Evolutionary conservation across 1,140 invertebrate genomes (phyloP).

Genomic region (Drosophila azteca): DNA sequence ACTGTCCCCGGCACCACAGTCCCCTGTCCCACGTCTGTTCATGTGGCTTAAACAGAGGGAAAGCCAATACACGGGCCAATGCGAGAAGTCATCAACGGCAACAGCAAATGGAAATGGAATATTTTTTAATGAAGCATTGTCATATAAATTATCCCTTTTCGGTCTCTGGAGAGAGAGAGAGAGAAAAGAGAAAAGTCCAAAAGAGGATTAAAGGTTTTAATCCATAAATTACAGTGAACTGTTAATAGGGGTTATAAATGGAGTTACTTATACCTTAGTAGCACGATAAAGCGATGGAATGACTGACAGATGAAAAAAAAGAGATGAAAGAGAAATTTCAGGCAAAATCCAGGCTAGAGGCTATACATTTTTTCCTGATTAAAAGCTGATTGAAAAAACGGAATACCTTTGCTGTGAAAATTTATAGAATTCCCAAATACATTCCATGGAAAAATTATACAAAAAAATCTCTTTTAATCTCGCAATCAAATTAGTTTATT

Average conservation of each 20-base stretch:
- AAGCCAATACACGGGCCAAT: conserved; percentile 1
- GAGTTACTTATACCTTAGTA: too few species aligned
- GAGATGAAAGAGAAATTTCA: too few species aligned
- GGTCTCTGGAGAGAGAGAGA: not conserved
- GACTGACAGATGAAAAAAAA: too few species aligned
- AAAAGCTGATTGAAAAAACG: too few species aligned
- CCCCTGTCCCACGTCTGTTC: too few species aligned
- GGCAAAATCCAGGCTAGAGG: too few species aligned
- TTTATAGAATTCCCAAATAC: too few species aligned
- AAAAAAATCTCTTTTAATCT: conserved; percentile 3
- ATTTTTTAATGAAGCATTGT: conserved; percentile 27
- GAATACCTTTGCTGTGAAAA: too few species aligned
- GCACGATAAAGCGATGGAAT: too few species aligned
- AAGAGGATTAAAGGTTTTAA: not conserved
- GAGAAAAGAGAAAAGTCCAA: not conserved
- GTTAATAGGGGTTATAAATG: not conserved
- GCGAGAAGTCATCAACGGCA: conserved; percentile 23
- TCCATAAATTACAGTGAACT: not conserved
- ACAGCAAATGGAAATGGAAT: conserved; percentile 40
- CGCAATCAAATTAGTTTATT: conserved; percentile 22
- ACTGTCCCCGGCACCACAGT: conserved; percentile 28
- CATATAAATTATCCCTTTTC: conserved; percentile 21
- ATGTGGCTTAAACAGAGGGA: conserved; percentile 3
- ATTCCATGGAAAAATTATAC: not conserved
- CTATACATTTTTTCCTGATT: too few species aligned